Evolutionary conservation across 2,113 vertebrate species (phyloP), one percentile per base, ranked within the genome.

Genomic region (Lepus europaeus): DNA sequence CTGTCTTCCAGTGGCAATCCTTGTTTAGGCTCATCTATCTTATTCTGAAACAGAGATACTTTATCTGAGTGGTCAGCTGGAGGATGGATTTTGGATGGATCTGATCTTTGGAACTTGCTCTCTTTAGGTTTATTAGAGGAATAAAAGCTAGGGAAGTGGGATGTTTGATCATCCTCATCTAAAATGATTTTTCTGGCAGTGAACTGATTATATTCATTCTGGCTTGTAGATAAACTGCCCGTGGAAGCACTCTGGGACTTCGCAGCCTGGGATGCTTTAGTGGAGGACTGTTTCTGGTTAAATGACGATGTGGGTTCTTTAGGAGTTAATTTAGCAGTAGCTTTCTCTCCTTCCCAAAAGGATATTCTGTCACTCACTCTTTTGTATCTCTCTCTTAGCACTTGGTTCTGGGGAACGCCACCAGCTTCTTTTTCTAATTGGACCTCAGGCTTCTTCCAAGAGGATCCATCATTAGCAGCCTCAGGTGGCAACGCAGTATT

Each of bases 281-380:
- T n/a, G 8, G 81, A 92, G 90, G 36, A 23, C 63, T 74, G 87
- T n/a, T 86, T 19, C 72, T n/a, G 78, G 69, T 0, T 0, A 0
- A 39, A 27, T 78, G 73, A 64, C 84, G 95, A 74, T 51, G 4
- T 5, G 0, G 13, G 27, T 29, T 97, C 89, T 91, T 97, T 95
- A 51, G 70, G 56, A 84, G 59, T 51, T 20, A 70, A n/a, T n/a
- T 76, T 87, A 17, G 98, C 51, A 51, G 95, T 90, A 94, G 89
- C 93, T 83, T 94, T 98, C 89, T 98, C 98, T 86, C 98, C 97
- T 98, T 99, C 99, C 99, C 99, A 99, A 93, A 99, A 99, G 59
- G 98, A 98, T 97, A 98, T 99, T 29, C 99, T 99, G 78, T 99
- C 98, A 88, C 97, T 99, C 91, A 99, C 98, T 96, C 91, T 98